Base-by-base conservation (phyloP, 64 coral and sea anemone genomes). In the Pocillopora damicornis region DNA sequence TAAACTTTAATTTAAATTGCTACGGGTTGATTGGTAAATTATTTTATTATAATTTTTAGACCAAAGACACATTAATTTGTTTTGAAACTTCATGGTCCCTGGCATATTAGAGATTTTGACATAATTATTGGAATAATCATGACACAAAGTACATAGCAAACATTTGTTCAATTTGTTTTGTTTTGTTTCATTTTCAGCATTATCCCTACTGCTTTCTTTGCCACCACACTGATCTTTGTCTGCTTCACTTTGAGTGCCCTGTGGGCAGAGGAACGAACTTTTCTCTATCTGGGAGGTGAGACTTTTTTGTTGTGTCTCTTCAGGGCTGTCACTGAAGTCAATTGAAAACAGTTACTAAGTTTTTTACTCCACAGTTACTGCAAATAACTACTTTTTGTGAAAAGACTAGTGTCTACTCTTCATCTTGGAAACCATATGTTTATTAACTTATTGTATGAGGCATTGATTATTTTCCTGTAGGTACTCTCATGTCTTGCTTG, bases 161-260 rank as follows among this genome's bases (percentile, higher is more conserved):
- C 30, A 30, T 30, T 30, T 51, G 42, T 51, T 51, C 7, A 51
- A 51, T 51, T 51, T 51, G 42, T 66, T 18, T 71, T 67, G 16
- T 71, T 71, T 71, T 61, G 58, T 42, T 57, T 37, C 37, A 15
- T 89, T 73, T 9, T 59, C 79, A 99, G 97, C 84, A 95, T 99
- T n/a, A 88, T 99, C 51, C 92, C 90, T 2, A 95, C 97, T 25
- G 97, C 97, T 15, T 99, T 99, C 85, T 83, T 99, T 87, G 88
- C 86, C n/a, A 99, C 97, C 5, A 91, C 87, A 10, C 73, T 99
- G 81, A 95, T 99, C 68, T 99, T 99, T 91, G 90, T 90, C 37
- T 99, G 97, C 45, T 99, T 99, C 84, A 95, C 97, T 18, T 34
- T 99, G 87, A 95, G 97, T 88, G 97, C 97, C 9, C 71, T 99